Evolutionary conservation across 2,113 vertebrate genomes (phyloP), one percentile per base, ranked within the genome.

Genomic region (Rhinoptilus africanus): DNA sequence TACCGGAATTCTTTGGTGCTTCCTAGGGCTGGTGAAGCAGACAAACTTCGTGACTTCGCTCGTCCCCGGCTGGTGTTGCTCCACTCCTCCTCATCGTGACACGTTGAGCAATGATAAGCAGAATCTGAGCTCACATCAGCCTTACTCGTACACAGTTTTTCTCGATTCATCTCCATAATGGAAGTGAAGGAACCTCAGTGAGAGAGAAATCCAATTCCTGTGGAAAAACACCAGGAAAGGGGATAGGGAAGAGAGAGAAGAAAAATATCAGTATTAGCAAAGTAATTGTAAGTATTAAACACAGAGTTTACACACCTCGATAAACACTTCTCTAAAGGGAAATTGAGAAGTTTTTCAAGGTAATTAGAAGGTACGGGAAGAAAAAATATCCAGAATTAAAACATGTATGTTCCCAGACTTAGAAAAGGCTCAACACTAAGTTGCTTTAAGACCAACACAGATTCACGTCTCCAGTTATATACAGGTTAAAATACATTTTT

Each of bases 1-100:
- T 95, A 99, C 99, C 99, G 99, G 98, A 99, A 99, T 77, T 99
- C 99, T 56, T 98, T 98, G 93, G 98, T 98, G 89, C 98, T 98
- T 77, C 98, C 98, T 48, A 97, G 73, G 78, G 98, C 98, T 1
- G 99, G 98, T 3, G 99, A 99, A 53, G 98, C 98, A 12, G 99
- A 99, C 91, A 99, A 94, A 79, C 99, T 99, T 50, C 99, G 98
- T 69, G 98, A 96, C 97, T 99, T 99, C 37, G 98, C 84, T 43
- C 98, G 98, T 1, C 98, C 98, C 66, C 98, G 97, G 66, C 97
- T 97, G 8, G 78, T 90, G 22, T 84, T 97, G 87, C 91, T 94
- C 54, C 97, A 86, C 28, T 98, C 97, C 59, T 99, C 98, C 1
- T 97, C 98, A n/a, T 96, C 97, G 0, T 98, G 98, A 35, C 98